phyloP scores from a whole-genome alignment of 2,797 vertebrate genomes.

The Brachyalestes nurse region DNA sequence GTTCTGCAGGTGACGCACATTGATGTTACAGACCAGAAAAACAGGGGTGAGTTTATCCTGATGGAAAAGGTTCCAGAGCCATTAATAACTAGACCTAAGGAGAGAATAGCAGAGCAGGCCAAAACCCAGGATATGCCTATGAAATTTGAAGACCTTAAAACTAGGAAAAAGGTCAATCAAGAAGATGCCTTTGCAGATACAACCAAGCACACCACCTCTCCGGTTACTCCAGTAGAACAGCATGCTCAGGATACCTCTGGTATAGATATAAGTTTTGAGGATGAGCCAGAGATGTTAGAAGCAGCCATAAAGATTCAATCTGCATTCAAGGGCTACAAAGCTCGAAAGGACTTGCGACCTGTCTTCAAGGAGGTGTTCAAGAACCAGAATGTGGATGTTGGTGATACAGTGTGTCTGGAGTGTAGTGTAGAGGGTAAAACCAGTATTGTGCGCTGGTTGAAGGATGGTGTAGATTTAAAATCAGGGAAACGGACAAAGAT shows the following conservation, averaged over 20 bases:
- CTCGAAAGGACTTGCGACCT: conserved; percentile 88
- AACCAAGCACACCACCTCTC: not conserved
- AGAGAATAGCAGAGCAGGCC: not conserved
- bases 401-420: conserved; percentile 79
- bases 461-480: conserved; percentile 79
- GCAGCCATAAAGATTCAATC: conserved; percentile 93
- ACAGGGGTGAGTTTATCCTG: not conserved
- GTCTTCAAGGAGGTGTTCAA: conserved; percentile 87
- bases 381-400: conserved; percentile 80
- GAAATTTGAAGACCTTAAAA: not conserved
- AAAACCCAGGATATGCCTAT: not conserved
- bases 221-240: conserved; percentile 1
- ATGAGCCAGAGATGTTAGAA: conserved; percentile 83
- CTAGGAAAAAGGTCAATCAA: conserved; percentile 1
- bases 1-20: not conserved
- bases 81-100: conserved; percentile 15
- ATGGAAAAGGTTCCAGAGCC: conserved; percentile 2
- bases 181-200: not conserved
- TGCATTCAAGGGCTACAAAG: conserved; percentile 92
- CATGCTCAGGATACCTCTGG: not conserved
- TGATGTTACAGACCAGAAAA: not conserved
- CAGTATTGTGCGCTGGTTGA: conserved; percentile 84
- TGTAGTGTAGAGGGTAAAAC: conserved; percentile 85
- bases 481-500: conserved; percentile 79
- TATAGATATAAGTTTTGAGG: conserved; percentile 67